Evolutionary conservation across 2,797 vertebrate genomes (phyloP), one percentile per base, ranked within the genome.

Genomic region (Enteromius argenteus): DNA sequence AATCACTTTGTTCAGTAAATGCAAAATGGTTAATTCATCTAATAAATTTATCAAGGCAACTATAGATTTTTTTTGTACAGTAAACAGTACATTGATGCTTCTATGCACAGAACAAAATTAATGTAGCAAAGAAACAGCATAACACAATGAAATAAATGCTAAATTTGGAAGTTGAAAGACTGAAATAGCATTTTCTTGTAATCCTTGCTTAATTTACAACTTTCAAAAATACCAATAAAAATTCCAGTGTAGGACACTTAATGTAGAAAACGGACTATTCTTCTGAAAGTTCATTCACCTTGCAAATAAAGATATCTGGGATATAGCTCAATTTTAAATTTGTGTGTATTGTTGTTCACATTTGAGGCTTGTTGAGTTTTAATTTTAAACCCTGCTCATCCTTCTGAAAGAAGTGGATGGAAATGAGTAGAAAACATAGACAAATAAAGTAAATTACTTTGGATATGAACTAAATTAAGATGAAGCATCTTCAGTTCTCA

Each of bases 381-480:
- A 32, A 71, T 79, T 32, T 39, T 15, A 1, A 62, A 49, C 15
- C 7, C 58, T 44, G 56, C 30, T 62, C 21, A 17, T 39, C 39
- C 21, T 68, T 27, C 42, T 35, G 60, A 42, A 21, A 46, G 67
- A 72, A 60, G 35, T 35, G 2, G 30, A 21, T 15, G 51, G 37
- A 62, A 21, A 49, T 51, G 7, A 51, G 56, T 75, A 53, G 0
- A 66, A 68, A 44, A 75, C 35, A 68, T 5, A 10, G 73, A 35
- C 23, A 68, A 77, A 77, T 66, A 56, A 30, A 64, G 13, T 53
- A 51, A 83, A 83, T 53, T 7, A 53, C 71, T 58, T 83, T 53
- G 11, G n/a, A 77, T 58, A 32, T 27, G 60, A 76, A 35, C 35
- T 83, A 83, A 76, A 83, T 83, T 58, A 68, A 77, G 73, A 77